A percentile compares a stretch with the other conserved stretches of the same genome.
phyloP scores from a whole-genome alignment of 1,140 invertebrate genomes.

The Harlomillsia oculata region DNA sequence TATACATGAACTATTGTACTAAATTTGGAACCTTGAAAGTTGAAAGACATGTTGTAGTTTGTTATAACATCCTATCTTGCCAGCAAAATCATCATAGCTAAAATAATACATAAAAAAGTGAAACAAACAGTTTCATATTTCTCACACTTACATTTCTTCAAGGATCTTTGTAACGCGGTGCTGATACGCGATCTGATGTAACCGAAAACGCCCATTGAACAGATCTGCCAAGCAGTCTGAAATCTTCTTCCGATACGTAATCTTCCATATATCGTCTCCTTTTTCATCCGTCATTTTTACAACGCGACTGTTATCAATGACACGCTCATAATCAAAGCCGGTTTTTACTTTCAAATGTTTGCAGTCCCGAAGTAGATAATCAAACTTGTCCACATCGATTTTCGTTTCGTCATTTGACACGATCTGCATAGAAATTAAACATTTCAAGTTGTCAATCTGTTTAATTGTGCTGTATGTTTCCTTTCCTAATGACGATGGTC shows the following conservation, averaged over 20 bases:
- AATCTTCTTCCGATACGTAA: conserved; percentile 30
- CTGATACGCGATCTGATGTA: conserved; percentile 47
- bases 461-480: not conserved
- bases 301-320: conserved; percentile 33
- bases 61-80: too few species aligned
- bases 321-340: conserved; percentile 43
- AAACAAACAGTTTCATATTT: too few species aligned
- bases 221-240: conserved; percentile 21
- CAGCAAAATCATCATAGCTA: not conserved
- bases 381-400: conserved; percentile 64
- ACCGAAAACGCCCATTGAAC: conserved; percentile 31
- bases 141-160: conserved; percentile 43
- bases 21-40: too few species aligned
- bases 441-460: not conserved
- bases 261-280: conserved; percentile 8
- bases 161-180: conserved; percentile 43
- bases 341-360: conserved; percentile 44
- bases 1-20: too few species aligned
- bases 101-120: not conserved
- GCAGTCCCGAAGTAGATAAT: conserved; percentile 56
- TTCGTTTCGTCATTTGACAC: conserved; percentile 53
- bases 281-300: conserved; percentile 9
- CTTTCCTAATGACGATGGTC: too few species aligned
- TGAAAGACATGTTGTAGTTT: too few species aligned
- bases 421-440: conserved; percentile 42